Percentiles rank a stretch among this genome's conserved stretches.
Conservation (phyloP, 2,888 invertebrate species). For the Fragum fragum region DNA sequence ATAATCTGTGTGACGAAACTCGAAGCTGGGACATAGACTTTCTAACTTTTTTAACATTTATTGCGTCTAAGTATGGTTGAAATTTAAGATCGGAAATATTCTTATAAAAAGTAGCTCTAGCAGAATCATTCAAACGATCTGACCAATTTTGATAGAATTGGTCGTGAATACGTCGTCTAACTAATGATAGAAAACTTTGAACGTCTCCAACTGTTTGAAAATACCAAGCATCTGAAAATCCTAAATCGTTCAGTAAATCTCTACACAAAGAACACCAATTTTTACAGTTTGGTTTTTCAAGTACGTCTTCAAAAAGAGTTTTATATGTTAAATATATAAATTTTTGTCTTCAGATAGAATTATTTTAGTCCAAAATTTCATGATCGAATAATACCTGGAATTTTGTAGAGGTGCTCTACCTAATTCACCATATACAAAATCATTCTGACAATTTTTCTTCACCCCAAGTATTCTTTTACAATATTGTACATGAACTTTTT, state of each 20-base stretch:
- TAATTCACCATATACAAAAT: constrained; percentile 34
- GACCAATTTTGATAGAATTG: no score
- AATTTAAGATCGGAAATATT: no score
- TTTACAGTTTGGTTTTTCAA: not conserved
- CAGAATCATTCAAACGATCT: no score
- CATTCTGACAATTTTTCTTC: constrained; percentile 26
- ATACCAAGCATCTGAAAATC: constrained; percentile 13
- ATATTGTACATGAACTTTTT: no score
- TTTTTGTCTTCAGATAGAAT: not conserved
- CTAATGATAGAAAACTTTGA: not conserved
- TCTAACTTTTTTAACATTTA: no score
- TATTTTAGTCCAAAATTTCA: constrained; percentile 32
- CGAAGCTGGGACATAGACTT: no score
- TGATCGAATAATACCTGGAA: not conserved
- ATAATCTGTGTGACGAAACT: no score
- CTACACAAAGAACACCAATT: constrained; percentile 20
- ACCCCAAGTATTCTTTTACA: no score
- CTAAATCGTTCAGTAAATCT: not conserved
- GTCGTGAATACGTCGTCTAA: not conserved
- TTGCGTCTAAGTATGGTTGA: no score
- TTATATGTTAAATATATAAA: constrained; percentile 14
- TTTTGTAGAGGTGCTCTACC: constrained; percentile 15
- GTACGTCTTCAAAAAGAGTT: not conserved
- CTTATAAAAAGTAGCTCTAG: no score
- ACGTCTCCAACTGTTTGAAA: not conserved